phyloP scores from a whole-genome alignment of 2,888 invertebrate species.

The Sinopyrophorus schimmeli region DNA sequence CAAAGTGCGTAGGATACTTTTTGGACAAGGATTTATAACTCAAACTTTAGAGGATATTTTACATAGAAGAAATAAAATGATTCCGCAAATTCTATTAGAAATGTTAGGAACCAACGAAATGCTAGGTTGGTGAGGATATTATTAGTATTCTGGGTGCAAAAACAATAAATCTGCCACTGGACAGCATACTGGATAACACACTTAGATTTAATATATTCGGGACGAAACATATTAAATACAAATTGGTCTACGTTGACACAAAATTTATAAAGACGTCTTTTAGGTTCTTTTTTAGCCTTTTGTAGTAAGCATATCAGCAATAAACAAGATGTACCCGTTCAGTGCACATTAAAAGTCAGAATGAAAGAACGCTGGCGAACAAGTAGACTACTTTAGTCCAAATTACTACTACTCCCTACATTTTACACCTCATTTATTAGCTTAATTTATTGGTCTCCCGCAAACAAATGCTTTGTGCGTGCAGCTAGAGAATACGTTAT shows the following conservation, averaged over 20 bases:
- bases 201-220: constrained; percentile 40
- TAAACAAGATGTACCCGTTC: constrained; percentile 14
- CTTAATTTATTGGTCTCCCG: constrained; percentile 33
- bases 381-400: constrained; percentile 23
- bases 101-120: too few species aligned
- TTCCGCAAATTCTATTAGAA: too few species aligned
- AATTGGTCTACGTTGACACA: constrained; percentile 35
- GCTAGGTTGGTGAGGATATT: too few species aligned
- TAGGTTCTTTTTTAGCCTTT: constrained; percentile 15
- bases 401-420: constrained; percentile 32
- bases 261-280: constrained; percentile 21
- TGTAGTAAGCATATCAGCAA: too few species aligned
- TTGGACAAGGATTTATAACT: too few species aligned
- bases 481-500: constrained; percentile 17
- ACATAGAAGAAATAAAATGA: too few species aligned
- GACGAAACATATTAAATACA: constrained; percentile 39
- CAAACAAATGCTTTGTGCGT: constrained; percentile 28
- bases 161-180: constrained; percentile 37
- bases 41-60: too few species aligned
- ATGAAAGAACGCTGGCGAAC: constrained; percentile 17
- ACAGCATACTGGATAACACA: constrained; percentile 37
- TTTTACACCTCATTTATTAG: constrained; percentile 35
- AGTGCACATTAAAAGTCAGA: constrained; percentile 16
- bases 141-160: constrained; percentile 36
- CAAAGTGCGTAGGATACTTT: too few species aligned